Conservation (phyloP, 1,140 invertebrate genomes). For the Drosophila santomea region DNA sequence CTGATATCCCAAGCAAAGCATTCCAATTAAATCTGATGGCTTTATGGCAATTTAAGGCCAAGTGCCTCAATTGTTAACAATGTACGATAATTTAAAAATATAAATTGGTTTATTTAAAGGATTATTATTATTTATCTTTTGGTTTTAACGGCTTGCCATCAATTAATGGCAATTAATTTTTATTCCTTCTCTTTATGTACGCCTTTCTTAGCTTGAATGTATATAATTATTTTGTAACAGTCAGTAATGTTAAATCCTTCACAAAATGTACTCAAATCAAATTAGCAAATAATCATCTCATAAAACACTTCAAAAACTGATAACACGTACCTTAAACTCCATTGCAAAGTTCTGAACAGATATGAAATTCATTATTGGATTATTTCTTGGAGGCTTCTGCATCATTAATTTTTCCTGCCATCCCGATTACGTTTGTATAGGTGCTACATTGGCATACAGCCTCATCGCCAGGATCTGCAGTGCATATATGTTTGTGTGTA, state of each 20-base stretch:
- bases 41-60: constrained; percentile 1
- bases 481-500: constrained; percentile 5
- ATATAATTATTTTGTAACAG: too few species aligned
- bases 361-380: constrained; percentile 14
- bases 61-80: background rate
- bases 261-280: too few species aligned
- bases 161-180: too few species aligned
- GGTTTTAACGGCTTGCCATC: too few species aligned
- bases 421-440: constrained; percentile 57
- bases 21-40: constrained; percentile 5
- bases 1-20: constrained; percentile 16
- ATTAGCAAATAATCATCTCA: background rate
- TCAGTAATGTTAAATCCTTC: too few species aligned
- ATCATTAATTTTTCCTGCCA: constrained; percentile 62
- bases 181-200: too few species aligned
- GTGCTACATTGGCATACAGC: constrained; percentile 29
- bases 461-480: constrained; percentile 13
- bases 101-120: background rate
- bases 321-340: background rate
- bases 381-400: constrained; percentile 42
- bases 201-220: too few species aligned
- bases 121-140: too few species aligned
- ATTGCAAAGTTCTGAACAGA: constrained; percentile 12
- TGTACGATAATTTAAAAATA: background rate
- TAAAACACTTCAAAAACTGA: constrained; percentile 1